phyloP scores from a whole-genome alignment of 2,113 vertebrate genomes.

The Crotalus viridis region DNA sequence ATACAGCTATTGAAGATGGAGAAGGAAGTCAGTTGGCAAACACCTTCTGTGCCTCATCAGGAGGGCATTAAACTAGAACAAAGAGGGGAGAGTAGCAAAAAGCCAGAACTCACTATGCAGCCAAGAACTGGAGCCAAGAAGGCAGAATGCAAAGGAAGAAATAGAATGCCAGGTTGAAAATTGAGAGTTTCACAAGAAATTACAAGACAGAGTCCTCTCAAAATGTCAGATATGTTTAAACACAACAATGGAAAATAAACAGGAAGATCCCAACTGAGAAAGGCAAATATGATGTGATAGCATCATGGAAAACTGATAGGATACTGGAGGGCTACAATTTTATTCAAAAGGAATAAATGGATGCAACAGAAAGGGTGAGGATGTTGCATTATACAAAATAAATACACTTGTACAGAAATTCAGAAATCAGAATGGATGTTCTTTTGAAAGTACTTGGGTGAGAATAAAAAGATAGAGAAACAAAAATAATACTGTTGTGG shows the following conservation, averaged over 20 bases:
- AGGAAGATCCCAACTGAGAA: background rate
- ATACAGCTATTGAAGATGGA: background rate
- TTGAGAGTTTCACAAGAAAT: background rate
- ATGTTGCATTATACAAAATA: background rate
- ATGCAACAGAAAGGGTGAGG: background rate
- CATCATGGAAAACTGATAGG: background rate
- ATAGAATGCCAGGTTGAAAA: background rate
- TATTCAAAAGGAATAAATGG: background rate
- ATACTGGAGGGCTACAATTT: background rate
- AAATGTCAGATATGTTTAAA: background rate
- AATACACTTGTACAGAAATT: background rate
- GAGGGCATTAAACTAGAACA: background rate
- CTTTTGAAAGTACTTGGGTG: background rate
- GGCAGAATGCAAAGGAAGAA: background rate
- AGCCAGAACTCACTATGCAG: background rate
- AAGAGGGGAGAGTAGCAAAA: background rate
- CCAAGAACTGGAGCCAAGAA: background rate
- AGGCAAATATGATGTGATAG: background rate
- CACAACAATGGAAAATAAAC: background rate
- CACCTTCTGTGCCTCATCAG: background rate
- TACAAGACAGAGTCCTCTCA: background rate
- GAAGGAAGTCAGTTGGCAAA: background rate
- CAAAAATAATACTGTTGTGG: background rate
- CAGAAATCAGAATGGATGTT: background rate
- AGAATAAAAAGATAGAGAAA: background rate